Evolutionary conservation across 2,888 invertebrate species (phyloP).

Genomic region (Smittia aterrima): DNA sequence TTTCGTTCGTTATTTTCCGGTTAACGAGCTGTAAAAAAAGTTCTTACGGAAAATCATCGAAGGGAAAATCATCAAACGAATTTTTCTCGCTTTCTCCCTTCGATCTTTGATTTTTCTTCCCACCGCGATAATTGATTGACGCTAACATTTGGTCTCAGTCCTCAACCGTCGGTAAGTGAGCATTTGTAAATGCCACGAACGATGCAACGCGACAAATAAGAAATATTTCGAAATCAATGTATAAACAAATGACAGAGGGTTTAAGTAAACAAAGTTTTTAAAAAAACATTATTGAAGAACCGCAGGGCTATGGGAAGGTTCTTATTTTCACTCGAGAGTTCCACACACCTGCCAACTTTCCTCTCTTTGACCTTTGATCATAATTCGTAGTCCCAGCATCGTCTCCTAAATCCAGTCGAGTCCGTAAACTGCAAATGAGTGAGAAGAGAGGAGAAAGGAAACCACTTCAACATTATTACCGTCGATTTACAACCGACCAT

Average conservation of each 20-base stretch:
- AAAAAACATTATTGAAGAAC: too few relatives aligned
- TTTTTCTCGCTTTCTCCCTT: background rate
- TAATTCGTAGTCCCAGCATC: too few relatives aligned
- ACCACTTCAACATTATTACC: constrained; percentile 29
- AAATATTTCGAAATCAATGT: too few relatives aligned
- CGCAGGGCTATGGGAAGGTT: too few relatives aligned
- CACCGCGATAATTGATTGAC: constrained; percentile 31
- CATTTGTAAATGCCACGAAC: too few relatives aligned
- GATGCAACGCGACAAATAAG: too few relatives aligned
- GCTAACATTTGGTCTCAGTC: background rate
- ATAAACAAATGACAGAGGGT: too few relatives aligned
- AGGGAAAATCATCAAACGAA: too few relatives aligned
- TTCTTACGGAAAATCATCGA: background rate
- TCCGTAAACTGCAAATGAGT: constrained; percentile 9
- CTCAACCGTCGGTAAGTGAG: background rate
- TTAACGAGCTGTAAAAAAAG: constrained; percentile 35
- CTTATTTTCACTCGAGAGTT: background rate
- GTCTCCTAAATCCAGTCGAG: background rate
- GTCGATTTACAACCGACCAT: constrained; percentile 32
- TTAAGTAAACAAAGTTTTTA: too few relatives aligned
- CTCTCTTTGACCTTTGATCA: too few relatives aligned
- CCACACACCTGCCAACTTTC: background rate
- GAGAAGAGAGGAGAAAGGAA: background rate
- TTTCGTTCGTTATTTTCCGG: constrained; percentile 24
- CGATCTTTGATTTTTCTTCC: background rate